A percentile compares a stretch with the other conserved stretches of the same genome.
phyloP scores from a whole-genome alignment of 2,888 invertebrate genomes.

The Eristalis tenax region DNA sequence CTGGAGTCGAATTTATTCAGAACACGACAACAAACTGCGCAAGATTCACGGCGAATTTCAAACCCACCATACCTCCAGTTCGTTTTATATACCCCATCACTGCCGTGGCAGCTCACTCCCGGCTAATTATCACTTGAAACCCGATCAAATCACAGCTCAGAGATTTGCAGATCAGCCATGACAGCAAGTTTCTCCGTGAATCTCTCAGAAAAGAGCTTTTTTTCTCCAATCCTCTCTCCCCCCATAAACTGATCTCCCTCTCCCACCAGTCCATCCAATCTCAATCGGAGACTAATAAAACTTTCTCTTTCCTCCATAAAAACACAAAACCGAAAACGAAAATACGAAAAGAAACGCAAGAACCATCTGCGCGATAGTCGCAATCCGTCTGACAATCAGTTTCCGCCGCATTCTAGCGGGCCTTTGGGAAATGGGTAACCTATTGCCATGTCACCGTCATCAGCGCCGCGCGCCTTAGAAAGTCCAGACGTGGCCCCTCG shows the following conservation, averaged over 20 bases:
- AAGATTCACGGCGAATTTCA: background rate
- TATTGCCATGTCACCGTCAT: slow-evolving; percentile 18
- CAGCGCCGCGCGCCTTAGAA: slow-evolving; percentile 26
- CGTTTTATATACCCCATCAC: background rate
- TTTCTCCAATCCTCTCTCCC: background rate
- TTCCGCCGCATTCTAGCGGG: background rate
- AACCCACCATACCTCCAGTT: background rate
- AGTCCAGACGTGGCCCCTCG: slow-evolving; percentile 20
- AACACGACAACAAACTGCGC: too few species aligned
- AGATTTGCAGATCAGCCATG: background rate
- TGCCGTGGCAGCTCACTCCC: background rate
- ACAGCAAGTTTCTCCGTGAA: background rate
- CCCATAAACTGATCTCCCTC: background rate
- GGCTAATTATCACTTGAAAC: background rate
- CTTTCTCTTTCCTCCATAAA: slow-evolving; percentile 49
- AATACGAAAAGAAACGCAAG: slow-evolving; percentile 3
- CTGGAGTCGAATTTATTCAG: too few species aligned
- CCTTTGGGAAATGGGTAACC: slow-evolving; percentile 63
- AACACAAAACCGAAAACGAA: slow-evolving; percentile 3
- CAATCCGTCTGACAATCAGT: background rate
- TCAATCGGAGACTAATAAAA: slow-evolving; percentile 16
- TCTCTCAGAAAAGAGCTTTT: background rate
- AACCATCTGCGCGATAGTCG: background rate
- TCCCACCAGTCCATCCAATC: background rate
- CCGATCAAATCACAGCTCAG: background rate